Evolutionary conservation across 2,113 vertebrate species (phyloP).

Genomic region (Thryonomys swinderianus): DNA sequence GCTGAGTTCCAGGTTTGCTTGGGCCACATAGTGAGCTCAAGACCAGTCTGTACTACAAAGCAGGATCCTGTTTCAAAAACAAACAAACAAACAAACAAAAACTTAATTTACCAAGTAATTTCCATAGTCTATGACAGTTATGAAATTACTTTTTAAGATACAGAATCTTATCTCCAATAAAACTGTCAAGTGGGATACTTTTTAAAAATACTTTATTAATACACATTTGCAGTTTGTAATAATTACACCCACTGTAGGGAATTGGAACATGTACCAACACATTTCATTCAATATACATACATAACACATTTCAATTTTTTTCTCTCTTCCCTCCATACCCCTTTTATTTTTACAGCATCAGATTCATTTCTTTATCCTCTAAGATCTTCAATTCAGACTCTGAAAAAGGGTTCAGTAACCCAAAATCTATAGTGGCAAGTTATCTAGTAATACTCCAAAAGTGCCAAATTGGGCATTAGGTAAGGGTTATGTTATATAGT

Average conservation of each 20-base stretch:
- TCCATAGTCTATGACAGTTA: conserved; percentile 15
- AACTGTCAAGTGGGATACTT: background rate
- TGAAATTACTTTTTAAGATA: background rate
- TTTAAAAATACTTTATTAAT: background rate
- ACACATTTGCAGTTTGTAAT: background rate
- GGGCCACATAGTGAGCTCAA: too few relatives aligned
- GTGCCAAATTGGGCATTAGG: conserved; percentile 8
- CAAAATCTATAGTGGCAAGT: background rate
- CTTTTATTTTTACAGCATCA: background rate
- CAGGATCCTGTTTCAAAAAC: too few relatives aligned
- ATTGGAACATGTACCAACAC: background rate
- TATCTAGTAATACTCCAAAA: background rate
- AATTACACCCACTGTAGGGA: background rate
- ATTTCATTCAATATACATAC: background rate
- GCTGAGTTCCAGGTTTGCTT: too few relatives aligned
- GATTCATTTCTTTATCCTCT: background rate
- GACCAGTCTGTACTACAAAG: too few relatives aligned
- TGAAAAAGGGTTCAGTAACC: background rate
- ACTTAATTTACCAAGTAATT: conserved; percentile 41
- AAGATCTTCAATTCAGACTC: background rate
- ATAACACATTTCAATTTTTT: background rate
- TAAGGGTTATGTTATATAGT: background rate
- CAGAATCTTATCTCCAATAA: background rate
- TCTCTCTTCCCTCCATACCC: background rate
- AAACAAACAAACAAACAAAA: too few relatives aligned